These are phyloP conservation scores for Drosophila parthenogenetica DNA, from an alignment of 2,888 invertebrate species.

Conservation along the genomic window DNA sequence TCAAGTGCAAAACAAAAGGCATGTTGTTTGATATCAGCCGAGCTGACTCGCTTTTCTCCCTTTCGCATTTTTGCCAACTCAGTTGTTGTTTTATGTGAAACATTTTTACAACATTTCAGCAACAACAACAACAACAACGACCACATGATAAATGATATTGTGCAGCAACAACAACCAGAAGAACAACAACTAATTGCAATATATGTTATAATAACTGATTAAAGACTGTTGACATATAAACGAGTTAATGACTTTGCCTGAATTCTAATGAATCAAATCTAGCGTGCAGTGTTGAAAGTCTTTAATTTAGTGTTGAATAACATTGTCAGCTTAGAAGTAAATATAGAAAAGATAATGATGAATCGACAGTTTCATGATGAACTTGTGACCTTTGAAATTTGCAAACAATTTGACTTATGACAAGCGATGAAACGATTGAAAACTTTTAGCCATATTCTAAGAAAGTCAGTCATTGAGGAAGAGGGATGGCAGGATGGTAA, in stretches of 20 bases:
- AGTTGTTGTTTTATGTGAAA: slow-evolving; percentile 62
- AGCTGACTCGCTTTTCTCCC: slow-evolving; percentile 27
- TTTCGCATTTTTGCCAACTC: slow-evolving; percentile 43
- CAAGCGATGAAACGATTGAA: slow-evolving; percentile 15
- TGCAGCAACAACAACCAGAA: slow-evolving; percentile 18
- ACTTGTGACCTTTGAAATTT: slow-evolving; percentile 5
- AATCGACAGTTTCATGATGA: neutral
- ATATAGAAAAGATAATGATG: neutral
- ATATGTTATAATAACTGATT: slow-evolving; percentile 69
- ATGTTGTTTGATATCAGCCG: slow-evolving; percentile 76
- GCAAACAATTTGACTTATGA: slow-evolving; percentile 21
- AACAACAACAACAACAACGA: slow-evolving; percentile 24
- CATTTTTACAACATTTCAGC: slow-evolving; percentile 69
- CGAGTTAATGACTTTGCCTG: slow-evolving; percentile 37
- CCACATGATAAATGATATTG: slow-evolving; percentile 32
- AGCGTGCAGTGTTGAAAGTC: neutral
- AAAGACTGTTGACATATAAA: slow-evolving; percentile 60
- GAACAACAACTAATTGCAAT: slow-evolving; percentile 42
- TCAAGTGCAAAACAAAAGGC: slow-evolving; percentile 78
- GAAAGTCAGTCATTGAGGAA: neutral
- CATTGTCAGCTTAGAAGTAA: neutral
- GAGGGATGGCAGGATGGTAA: neutral
- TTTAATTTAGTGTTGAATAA: neutral
- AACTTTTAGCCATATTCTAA: slow-evolving; percentile 18
- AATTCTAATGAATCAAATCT: slow-evolving; percentile 31